A percentile compares a stretch with the other conserved stretches of the same genome.
These are phyloP conservation scores for Columba janthina DNA, from an alignment of 2,113 vertebrate genomes.

Conservation along the genomic window DNA sequence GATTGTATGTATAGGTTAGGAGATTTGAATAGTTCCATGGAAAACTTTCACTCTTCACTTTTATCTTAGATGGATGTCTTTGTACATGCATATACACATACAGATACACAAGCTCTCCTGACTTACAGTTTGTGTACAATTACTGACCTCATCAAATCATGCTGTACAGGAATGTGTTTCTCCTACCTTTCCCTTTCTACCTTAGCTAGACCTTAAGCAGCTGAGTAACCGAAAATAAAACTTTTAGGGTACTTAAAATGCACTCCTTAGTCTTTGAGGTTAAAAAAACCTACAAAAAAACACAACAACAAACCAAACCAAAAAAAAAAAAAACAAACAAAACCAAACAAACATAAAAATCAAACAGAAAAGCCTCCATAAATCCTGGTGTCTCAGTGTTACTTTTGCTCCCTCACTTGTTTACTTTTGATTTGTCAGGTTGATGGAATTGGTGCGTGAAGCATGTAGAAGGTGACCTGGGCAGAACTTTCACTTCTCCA, in stretches of 20 bases:
- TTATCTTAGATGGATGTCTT: neutral
- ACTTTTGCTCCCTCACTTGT: neutral
- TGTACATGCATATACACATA: neutral
- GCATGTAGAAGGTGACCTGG: neutral
- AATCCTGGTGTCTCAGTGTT: neutral
- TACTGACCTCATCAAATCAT: neutral
- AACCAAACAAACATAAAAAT: too few species aligned
- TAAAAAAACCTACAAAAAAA: too few species aligned
- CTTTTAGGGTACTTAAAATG: neutral
- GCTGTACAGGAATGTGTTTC: neutral
- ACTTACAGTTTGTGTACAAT: neutral
- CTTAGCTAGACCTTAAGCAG: neutral
- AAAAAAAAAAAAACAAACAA: neutral
- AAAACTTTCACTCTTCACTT: neutral
- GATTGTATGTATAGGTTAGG: neutral
- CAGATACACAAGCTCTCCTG: neutral
- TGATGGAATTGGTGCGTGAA: neutral
- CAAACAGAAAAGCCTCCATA: neutral
- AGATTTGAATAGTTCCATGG: neutral
- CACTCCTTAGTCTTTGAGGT: neutral
- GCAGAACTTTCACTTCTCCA: neutral
- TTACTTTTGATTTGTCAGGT: neutral
- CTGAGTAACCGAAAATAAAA: neutral
- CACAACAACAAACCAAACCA: neutral
- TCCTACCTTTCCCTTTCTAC: neutral